These are phyloP conservation scores for Odontomachus brunneus DNA, from an alignment of 1,140 invertebrate genomes.

Conservation along the genomic window DNA sequence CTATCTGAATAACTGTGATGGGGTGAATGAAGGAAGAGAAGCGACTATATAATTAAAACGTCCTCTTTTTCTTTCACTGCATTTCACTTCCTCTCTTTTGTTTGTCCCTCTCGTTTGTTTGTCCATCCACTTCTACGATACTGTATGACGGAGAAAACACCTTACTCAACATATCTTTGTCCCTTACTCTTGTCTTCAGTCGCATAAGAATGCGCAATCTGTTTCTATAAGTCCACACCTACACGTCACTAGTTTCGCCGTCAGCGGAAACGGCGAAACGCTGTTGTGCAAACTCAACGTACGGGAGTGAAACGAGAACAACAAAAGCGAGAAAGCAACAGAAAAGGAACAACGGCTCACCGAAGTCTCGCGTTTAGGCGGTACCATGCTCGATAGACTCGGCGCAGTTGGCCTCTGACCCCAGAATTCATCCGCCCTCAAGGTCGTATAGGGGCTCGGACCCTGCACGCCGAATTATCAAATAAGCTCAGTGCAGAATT, in stretches of 20 bases:
- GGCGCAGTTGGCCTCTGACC: slow-evolving; percentile 68
- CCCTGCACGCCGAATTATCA: slow-evolving; percentile 41
- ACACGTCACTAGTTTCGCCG: neutral
- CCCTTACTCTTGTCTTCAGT: no score
- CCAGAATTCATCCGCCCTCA: slow-evolving; percentile 68
- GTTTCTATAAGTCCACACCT: no score
- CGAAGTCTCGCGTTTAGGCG: slow-evolving; percentile 68
- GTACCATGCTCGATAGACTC: slow-evolving; percentile 64
- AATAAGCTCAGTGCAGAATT: neutral
- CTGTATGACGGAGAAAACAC: no score
- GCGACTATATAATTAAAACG: no score
- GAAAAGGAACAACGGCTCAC: slow-evolving; percentile 49
- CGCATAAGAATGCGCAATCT: no score
- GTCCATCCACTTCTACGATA: no score
- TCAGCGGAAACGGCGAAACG: neutral
- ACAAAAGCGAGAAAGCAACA: neutral
- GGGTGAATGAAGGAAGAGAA: no score
- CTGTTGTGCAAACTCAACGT: neutral
- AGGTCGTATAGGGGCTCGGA: slow-evolving; percentile 65
- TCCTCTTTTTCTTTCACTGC: no score
- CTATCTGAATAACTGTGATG: no score
- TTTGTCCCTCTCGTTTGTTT: no score
- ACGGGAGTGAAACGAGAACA: neutral
- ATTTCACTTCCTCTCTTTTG: no score
- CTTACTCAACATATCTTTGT: no score